These are phyloP conservation scores for Odobenus rosmarus DNA, from an alignment of 2,113 vertebrate genomes.

Conservation along the genomic window DNA sequence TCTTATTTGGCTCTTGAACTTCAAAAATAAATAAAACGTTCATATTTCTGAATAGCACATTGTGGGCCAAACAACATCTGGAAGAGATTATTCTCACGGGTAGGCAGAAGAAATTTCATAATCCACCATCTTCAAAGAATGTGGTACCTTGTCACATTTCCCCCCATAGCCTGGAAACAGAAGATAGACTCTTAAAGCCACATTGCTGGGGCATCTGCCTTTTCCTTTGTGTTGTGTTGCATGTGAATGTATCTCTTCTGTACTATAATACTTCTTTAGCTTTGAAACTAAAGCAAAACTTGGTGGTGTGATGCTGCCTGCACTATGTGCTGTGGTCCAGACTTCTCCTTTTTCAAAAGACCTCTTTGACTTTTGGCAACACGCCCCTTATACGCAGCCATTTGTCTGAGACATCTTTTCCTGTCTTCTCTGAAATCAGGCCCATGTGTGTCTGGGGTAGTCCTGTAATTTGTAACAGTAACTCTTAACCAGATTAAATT, in stretches of 20 bases:
- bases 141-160: constrained; percentile 13
- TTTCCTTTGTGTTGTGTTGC: background rate
- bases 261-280: background rate
- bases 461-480: constrained; percentile 47
- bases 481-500: constrained; percentile 43
- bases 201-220: background rate
- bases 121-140: constrained; percentile 61
- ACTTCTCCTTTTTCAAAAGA: constrained; percentile 65
- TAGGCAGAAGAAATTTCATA: constrained; percentile 67
- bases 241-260: background rate
- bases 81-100: constrained; percentile 68
- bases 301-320: background rate
- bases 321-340: constrained; percentile 50
- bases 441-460: constrained; percentile 45
- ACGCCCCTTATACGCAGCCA: background rate
- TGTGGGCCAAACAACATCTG: constrained; percentile 69
- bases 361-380: constrained; percentile 59
- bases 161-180: background rate
- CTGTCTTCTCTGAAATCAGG: constrained; percentile 66
- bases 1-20: constrained; percentile 58
- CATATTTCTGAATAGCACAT: constrained; percentile 54
- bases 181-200: background rate
- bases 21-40: constrained; percentile 66
- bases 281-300: constrained; percentile 2
- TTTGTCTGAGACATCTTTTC: constrained; percentile 69